Conservation (phyloP, 2,888 invertebrate species). For the Odontomyia ornata region DNA sequence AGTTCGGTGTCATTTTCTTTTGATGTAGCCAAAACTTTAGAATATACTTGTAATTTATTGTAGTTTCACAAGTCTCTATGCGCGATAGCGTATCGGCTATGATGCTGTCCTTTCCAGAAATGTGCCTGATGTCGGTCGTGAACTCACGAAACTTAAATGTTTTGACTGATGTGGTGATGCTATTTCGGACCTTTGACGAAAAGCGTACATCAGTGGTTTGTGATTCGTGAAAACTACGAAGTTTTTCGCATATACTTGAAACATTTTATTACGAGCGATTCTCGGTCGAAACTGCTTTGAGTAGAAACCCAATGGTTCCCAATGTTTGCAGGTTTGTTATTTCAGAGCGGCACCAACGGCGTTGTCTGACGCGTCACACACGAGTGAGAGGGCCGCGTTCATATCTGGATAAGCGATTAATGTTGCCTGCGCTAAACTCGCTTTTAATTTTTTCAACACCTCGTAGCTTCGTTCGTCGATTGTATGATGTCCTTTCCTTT, state of each 20-base stretch:
- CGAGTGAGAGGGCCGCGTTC: neutral
- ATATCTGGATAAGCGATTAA: slow-evolving; percentile 2
- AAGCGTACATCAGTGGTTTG: slow-evolving; percentile 56
- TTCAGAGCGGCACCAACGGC: slow-evolving; percentile 60
- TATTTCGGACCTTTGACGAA: slow-evolving; percentile 53
- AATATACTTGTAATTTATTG: neutral
- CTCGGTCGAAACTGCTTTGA: slow-evolving; percentile 59
- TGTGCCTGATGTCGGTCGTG: slow-evolving; percentile 30
- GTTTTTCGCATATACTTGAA: slow-evolving; percentile 60
- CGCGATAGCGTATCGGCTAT: slow-evolving; percentile 39
- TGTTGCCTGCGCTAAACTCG: slow-evolving; percentile 1
- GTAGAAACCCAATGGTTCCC: slow-evolving; percentile 59
- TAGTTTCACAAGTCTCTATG: neutral
- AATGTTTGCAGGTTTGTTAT: slow-evolving; percentile 52
- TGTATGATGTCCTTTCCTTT: neutral
- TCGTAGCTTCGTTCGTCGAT: neutral
- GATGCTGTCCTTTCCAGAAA: no score
- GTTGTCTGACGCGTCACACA: slow-evolving; percentile 56
- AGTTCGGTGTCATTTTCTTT: neutral
- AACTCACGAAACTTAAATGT: slow-evolving; percentile 55
- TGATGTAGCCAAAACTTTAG: neutral
- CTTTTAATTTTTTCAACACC: neutral
- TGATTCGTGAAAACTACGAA: no score
- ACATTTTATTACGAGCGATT: slow-evolving; percentile 58
- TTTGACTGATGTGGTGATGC: slow-evolving; percentile 56